A percentile compares a stretch with the other conserved stretches of the same genome.
Evolutionary conservation across 1,140 invertebrate genomes (phyloP).

Genomic region (Steinernema feltiae): DNA sequence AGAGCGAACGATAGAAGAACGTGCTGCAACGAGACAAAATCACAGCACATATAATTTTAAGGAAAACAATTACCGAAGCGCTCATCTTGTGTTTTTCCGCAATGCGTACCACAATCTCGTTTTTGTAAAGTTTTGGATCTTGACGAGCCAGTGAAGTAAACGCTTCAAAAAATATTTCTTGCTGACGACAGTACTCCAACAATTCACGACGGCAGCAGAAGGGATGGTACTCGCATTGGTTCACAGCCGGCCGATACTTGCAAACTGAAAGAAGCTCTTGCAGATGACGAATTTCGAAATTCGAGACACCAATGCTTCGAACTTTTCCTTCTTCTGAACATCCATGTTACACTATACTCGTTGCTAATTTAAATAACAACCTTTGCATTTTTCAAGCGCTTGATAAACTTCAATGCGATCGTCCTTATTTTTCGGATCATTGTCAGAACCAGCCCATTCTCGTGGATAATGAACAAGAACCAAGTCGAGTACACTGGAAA

Average conservation of each 20-base stretch:
- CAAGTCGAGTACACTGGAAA: slow-evolving; percentile 29
- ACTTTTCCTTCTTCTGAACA: slow-evolving; percentile 56
- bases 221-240: slow-evolving; percentile 64
- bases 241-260: slow-evolving; percentile 67
- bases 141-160: slow-evolving; percentile 5
- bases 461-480: slow-evolving; percentile 34
- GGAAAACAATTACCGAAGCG: not conserved
- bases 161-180: slow-evolving; percentile 5
- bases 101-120: not conserved
- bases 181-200: not conserved
- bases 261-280: slow-evolving; percentile 65
- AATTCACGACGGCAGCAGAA: not conserved
- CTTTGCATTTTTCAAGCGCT: not conserved
- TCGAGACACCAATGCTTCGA: slow-evolving; percentile 73
- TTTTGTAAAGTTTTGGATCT: not conserved
- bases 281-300: slow-evolving; percentile 70
- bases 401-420: slow-evolving; percentile 9
- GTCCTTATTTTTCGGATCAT: not conserved
- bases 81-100: not conserved
- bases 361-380: not conserved
- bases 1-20: not conserved
- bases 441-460: slow-evolving; percentile 14
- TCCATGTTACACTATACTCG: not conserved
- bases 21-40: not conserved
- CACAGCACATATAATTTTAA: not conserved